Evolutionary conservation across 2,113 vertebrate genomes (phyloP).

Genomic region (Aldabrachelys gigantea): DNA sequence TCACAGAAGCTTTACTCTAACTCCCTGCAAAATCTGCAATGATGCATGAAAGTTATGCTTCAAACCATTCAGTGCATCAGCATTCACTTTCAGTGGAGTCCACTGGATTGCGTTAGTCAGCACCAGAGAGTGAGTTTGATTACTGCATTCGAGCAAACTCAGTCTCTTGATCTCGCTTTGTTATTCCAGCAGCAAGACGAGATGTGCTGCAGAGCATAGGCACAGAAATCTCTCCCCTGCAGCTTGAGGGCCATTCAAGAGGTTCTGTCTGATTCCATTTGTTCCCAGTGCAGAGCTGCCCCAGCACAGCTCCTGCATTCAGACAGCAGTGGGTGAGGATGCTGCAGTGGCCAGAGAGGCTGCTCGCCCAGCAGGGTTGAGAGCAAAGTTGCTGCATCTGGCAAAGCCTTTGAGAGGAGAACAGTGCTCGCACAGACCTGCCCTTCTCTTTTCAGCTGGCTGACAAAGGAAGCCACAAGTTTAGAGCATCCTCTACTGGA

Average conservation of each 20-base stretch:
- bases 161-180: neutral
- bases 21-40: no score
- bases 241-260: neutral
- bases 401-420: neutral
- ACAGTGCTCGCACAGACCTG: neutral
- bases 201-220: fast-evolving
- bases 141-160: fast-evolving
- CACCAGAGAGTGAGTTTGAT: neutral
- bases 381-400: neutral
- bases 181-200: neutral
- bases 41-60: no score
- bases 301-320: fast-evolving
- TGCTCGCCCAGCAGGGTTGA: fast-evolving
- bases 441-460: neutral
- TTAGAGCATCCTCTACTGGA: neutral
- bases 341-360: fast-evolving
- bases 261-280: neutral
- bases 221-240: neutral
- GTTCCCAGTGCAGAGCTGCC: fast-evolving
- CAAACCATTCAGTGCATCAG: no score
- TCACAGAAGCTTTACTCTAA: no score
- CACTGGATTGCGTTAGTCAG: no score
- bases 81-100: no score
- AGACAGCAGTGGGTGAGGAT: neutral
- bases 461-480: neutral